phyloP scores from a whole-genome alignment of 92 coral and sea anemone genomes.

The Ricordea florida region DNA sequence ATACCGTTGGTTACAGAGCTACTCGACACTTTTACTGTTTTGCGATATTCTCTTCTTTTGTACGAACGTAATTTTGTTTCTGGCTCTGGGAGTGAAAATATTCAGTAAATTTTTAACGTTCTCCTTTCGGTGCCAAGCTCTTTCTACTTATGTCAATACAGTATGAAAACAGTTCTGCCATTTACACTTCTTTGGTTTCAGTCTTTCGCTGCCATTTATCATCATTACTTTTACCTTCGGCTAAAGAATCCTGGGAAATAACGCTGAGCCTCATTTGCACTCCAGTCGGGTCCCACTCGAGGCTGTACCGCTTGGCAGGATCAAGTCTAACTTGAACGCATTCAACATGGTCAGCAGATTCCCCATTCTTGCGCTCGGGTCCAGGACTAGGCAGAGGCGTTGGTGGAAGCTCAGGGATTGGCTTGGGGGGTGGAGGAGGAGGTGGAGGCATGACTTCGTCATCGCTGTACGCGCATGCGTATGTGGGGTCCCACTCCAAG shows the following conservation, averaged over 20 bases:
- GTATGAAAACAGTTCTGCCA: too few species aligned
- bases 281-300: constrained; percentile 99
- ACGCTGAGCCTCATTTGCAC: constrained; percentile 97
- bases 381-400: constrained; percentile 71
- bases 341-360: constrained; percentile 66
- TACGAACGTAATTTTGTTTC: too few species aligned
- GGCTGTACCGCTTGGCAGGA: constrained; percentile 87
- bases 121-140: too few species aligned
- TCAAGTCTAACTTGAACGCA: constrained; percentile 69
- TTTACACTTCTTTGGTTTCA: constrained; percentile 4
- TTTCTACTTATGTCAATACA: too few species aligned
- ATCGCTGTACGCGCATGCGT: constrained; percentile 77
- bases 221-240: constrained; percentile 15
- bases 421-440: constrained; percentile 83
- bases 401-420: constrained; percentile 48
- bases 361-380: constrained; percentile 44
- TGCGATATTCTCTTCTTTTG: too few species aligned
- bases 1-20: too few species aligned
- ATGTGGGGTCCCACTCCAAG: constrained; percentile 96
- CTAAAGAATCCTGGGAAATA: constrained; percentile 83
- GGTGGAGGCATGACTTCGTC: constrained; percentile 89
- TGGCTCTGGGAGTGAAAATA: too few species aligned
- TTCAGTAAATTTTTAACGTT: too few species aligned
- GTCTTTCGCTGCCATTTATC: not conserved
- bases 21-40: too few species aligned